Evolutionary conservation across 2,113 vertebrate genomes (phyloP), one percentile per base, ranked within the genome.

Genomic region (Orcinus orca): DNA sequence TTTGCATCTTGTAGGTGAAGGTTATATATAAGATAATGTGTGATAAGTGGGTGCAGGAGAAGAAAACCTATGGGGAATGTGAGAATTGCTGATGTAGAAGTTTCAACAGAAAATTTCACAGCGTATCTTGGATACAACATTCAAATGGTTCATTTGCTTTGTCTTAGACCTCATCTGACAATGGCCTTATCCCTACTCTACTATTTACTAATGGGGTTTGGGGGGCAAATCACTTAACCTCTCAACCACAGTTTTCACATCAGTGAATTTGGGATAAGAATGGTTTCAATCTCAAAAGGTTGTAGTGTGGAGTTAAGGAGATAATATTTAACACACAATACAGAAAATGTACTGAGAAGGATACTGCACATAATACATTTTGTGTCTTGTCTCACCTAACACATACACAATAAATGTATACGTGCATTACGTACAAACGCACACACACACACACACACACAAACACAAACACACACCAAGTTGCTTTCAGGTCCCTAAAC

Each of bases 381-480:
- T 77, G 8, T 79, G 55, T 77, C 33, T 50, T 20, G 47, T 94
- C 26, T 93, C 41, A 53, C 31, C 10, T 74, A 55, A 26, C 13
- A 91, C 2, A 67, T 55, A 70, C 25, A 82, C 12, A 38, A 38
- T 29, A 18, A 74, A 25, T 58, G 5, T 67, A 20, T 36, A n/a
- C 36, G 3, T 70, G 14, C 20, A 70, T 62, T 70, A 11, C 31
- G 0, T 65, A 65, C 29, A 33, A 15, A 33, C 20, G 38, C 3
- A 26, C 0, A 0, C 2, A 55, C 0, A 44, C 0, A 0, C 2
- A 55, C 0, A 44, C 6, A 4, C 12, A 41, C 20, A 58, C 14
- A 50, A 14, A 50, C 50, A 53, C 53, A 62, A 1, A 14, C 1
- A 33, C 0, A 50, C 23, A 12, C 3, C 50, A 84, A n/a, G 38